These are phyloP conservation scores for Parnassius apollo DNA, from an alignment of 2,888 invertebrate genomes.

Conservation along the genomic window DNA sequence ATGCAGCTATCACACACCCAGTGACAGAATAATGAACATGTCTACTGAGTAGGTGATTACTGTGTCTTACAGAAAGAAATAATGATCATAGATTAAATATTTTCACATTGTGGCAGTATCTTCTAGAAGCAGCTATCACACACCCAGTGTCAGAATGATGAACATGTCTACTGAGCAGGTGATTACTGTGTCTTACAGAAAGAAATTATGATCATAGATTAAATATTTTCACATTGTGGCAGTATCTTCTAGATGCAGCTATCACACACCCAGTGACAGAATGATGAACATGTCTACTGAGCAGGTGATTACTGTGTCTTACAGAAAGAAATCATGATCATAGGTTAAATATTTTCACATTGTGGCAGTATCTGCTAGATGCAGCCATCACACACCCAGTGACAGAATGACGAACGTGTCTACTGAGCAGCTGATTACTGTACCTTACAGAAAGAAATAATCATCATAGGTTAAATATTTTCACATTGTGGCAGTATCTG, in stretches of 20 bases:
- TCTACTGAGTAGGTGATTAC: no score
- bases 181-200: neutral
- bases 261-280: neutral
- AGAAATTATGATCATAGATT: no score
- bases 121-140: slow-evolving; percentile 20
- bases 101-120: no score
- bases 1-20: no score
- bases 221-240: slow-evolving; percentile 33
- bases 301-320: slow-evolving; percentile 20
- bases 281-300: slow-evolving; percentile 30
- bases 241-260: slow-evolving; percentile 24
- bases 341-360: slow-evolving; percentile 23
- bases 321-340: neutral
- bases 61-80: neutral
- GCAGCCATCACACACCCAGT: no score
- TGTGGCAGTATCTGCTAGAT: slow-evolving; percentile 37
- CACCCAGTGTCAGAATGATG: slow-evolving; percentile 28
- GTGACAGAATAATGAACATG: no score
- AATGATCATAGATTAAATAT: neutral
- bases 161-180: slow-evolving; percentile 1
- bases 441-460: no score
- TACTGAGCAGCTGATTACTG: no score
- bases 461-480: no score
- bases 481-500: no score
- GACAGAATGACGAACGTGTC: no score